phyloP scores from a whole-genome alignment of 53 echinoderm and acorn worm species.

The Mesocentrotus franciscanus region DNA sequence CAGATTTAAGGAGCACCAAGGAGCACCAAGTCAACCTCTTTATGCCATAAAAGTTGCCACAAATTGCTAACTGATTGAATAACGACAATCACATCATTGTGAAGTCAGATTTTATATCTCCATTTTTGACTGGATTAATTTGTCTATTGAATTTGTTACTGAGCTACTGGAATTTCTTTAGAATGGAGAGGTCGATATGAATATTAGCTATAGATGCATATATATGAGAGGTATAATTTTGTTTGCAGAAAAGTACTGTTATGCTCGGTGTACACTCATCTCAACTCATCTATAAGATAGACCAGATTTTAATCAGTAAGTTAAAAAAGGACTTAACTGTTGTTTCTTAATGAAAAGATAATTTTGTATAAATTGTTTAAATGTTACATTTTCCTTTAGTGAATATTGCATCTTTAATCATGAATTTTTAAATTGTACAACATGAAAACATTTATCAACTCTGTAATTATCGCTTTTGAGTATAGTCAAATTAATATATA shows the following conservation, averaged over 20 bases:
- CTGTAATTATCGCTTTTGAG: neutral
- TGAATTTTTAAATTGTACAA: constrained; percentile 42
- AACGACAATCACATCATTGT: no score
- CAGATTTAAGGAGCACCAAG: no score
- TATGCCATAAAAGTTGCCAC: no score
- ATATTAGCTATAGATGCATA: neutral
- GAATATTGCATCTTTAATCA: neutral
- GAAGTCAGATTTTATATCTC: no score
- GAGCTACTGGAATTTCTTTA: no score
- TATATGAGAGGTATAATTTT: neutral
- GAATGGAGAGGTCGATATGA: neutral
- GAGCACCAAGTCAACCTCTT: no score
- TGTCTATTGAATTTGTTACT: no score
- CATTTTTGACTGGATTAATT: no score
- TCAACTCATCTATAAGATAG: neutral
- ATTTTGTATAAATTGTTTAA: neutral
- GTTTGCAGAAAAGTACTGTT: no score
- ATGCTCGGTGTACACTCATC: neutral
- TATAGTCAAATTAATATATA: neutral
- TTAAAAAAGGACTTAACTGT: neutral
- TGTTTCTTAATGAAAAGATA: neutral
- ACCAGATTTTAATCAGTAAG: neutral
- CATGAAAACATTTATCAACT: constrained; percentile 31
- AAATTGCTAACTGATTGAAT: no score
- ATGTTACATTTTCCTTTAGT: neutral